These are phyloP conservation scores for Metacarcinus magister DNA, from an alignment of 2,888 invertebrate genomes.

Conservation along the genomic window DNA sequence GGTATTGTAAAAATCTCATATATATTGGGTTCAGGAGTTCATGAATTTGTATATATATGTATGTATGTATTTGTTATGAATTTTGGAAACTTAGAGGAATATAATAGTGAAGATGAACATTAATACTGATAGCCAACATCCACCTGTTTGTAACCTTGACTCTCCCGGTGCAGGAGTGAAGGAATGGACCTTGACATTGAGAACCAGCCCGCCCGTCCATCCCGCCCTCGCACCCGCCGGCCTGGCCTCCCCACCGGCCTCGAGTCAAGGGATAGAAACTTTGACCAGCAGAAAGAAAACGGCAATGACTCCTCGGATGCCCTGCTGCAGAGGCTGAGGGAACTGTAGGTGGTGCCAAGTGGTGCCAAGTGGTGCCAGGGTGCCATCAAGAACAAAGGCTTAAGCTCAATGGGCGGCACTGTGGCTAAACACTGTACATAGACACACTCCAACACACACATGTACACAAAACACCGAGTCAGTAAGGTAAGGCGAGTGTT, in stretches of 20 bases:
- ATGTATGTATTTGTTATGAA: neutral
- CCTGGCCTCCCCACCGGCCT: slow-evolving; percentile 80
- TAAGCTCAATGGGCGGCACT: neutral
- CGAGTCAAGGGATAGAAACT: slow-evolving; percentile 78
- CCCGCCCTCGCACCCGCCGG: slow-evolving; percentile 79
- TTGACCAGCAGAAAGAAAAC: slow-evolving; percentile 66
- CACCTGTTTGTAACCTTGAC: neutral
- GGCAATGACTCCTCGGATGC: slow-evolving; percentile 72
- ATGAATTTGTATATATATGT: neutral
- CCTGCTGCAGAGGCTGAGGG: slow-evolving; percentile 79
- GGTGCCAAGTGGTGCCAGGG: neutral
- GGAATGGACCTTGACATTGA: slow-evolving; percentile 75
- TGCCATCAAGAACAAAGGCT: neutral
- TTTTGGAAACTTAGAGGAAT: neutral
- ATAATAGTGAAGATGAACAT: neutral
- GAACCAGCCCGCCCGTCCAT: slow-evolving; percentile 75
- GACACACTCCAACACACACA: neutral
- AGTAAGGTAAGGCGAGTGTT: slow-evolving; percentile 41
- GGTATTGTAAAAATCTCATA: neutral
- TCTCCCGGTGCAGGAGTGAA: slow-evolving; percentile 65
- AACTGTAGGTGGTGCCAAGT: slow-evolving; percentile 63
- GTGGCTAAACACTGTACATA: neutral
- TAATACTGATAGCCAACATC: neutral
- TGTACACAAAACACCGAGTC: neutral
- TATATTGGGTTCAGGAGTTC: neutral